phyloP scores from a whole-genome alignment of 1,140 invertebrate genomes.

The Drosophila fuyamai region DNA sequence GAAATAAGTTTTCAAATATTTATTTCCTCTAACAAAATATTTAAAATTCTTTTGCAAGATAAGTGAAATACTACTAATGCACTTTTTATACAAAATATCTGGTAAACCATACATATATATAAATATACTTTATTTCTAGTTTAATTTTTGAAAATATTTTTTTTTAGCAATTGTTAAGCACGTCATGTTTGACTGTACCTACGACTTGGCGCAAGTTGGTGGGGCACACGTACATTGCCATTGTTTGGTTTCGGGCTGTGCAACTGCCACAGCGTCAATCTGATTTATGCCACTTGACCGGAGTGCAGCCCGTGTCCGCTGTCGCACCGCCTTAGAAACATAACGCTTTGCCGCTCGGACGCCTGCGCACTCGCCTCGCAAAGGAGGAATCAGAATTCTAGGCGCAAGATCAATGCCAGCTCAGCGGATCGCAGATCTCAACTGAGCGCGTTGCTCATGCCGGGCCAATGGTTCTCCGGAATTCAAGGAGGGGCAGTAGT shows the following conservation, averaged over 20 bases:
- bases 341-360: constrained; percentile 61
- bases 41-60: too few relatives aligned
- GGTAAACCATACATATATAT: too few relatives aligned
- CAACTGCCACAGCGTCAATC: constrained; percentile 55
- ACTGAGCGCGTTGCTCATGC: constrained; percentile 43
- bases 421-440: constrained; percentile 25
- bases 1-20: too few relatives aligned
- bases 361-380: constrained; percentile 47
- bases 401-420: constrained; percentile 65
- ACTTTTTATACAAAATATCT: too few relatives aligned
- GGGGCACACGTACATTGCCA: constrained; percentile 33
- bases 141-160: constrained; percentile 1
- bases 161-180: too few relatives aligned
- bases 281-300: constrained; percentile 73
- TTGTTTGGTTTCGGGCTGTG: constrained; percentile 33
- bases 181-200: constrained; percentile 42
- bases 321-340: constrained; percentile 16
- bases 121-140: too few relatives aligned
- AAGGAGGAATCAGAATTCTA: constrained; percentile 24
- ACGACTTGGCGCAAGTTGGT: constrained; percentile 3
- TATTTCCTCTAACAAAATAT: too few relatives aligned
- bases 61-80: too few relatives aligned
- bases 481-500: constrained; percentile 26
- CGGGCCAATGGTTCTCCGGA: constrained; percentile 47
- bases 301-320: constrained; percentile 36